Conservation (phyloP, 2,797 vertebrate genomes). For the Arnoldichthys spilopterus region DNA sequence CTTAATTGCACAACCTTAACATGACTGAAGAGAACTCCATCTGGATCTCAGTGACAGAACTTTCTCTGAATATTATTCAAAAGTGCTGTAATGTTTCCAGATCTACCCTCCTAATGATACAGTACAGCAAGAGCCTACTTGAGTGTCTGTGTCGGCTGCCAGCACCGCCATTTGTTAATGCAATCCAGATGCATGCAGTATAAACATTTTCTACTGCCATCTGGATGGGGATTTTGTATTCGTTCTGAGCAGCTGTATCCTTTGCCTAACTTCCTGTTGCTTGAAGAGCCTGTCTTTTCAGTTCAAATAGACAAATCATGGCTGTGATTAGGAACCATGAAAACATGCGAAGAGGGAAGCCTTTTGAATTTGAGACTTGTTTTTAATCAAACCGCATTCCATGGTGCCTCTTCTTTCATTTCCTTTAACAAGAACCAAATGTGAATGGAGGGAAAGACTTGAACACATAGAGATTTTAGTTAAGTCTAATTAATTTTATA, state of each 20-base stretch:
- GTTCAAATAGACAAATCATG: slow-evolving; percentile 8
- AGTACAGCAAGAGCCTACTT: slow-evolving; percentile 11
- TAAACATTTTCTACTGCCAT: slow-evolving; percentile 62
- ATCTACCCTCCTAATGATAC: slow-evolving; percentile 11
- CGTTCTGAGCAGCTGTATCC: slow-evolving; percentile 16
- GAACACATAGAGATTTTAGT: neutral
- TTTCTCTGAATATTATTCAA: slow-evolving; percentile 23
- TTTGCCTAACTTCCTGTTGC: slow-evolving; percentile 31
- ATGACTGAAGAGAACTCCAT: neutral
- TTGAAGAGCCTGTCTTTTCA: neutral
- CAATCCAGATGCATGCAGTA: slow-evolving; percentile 58
- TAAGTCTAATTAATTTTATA: neutral
- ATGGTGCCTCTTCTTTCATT: neutral
- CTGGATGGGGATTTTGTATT: slow-evolving; percentile 31
- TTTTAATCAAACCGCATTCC: neutral
- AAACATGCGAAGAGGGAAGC: slow-evolving; percentile 7
- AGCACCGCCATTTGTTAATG: slow-evolving; percentile 55
- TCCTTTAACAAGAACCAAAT: slow-evolving; percentile 2
- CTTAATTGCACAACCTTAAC: neutral
- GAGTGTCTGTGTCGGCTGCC: slow-evolving; percentile 8
- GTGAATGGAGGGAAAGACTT: neutral
- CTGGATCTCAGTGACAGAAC: slow-evolving; percentile 7
- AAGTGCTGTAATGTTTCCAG: slow-evolving; percentile 10
- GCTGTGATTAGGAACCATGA: neutral
- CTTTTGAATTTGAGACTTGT: slow-evolving; percentile 7